Evolutionary conservation across 2,797 vertebrate species (phyloP), one percentile per base, ranked within the genome.

Genomic region (Holocentrus rufus): DNA sequence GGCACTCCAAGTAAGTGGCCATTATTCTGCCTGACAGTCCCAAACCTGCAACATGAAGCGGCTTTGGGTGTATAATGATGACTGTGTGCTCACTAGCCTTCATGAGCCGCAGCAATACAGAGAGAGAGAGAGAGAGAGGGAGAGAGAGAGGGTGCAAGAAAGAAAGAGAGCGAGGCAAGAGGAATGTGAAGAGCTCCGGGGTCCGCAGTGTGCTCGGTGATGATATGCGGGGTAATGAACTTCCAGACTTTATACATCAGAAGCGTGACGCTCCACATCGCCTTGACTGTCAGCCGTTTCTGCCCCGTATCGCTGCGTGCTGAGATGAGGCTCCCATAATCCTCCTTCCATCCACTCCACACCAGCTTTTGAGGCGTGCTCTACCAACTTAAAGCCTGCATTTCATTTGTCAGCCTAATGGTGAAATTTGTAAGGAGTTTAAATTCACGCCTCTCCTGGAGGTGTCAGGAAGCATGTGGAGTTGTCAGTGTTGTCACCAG

Each of bases 321-420:
- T 69, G 80, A 84, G 81, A 89, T 83, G 87, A 89, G 77, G 75
- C 63, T 79, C 69, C 50, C 60, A 78, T 93, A 92, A 93, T 92
- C n/a, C 91, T 90, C 83, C 84, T 87, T 87, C 85, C 84, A 86
- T 87, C 82, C 88, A 75, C 84, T 87, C 81, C 87, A 56, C 70
- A 81, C 83, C 81, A 69, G 89, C 84, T 89, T 88, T 85, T 77
- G 74, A 88, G 76, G 50, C 79, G 80, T 25, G 49, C 87, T 87
- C 81, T 70, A 78, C 87, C n/a, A 77, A 90, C 84, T 90, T 91
- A 89, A 90, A 89, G 84, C 76, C 80, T 73, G 78, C 88, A 69
- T 91, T 89, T 91, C 89, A 91, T 88, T 90, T 91, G 89, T 93
- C 90, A 91, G 90, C 87, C 91, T 91, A 92, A 91, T 90, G 85